Conservation (phyloP, 1,140 invertebrate species). For the Meloidogyne hapla region DNA sequence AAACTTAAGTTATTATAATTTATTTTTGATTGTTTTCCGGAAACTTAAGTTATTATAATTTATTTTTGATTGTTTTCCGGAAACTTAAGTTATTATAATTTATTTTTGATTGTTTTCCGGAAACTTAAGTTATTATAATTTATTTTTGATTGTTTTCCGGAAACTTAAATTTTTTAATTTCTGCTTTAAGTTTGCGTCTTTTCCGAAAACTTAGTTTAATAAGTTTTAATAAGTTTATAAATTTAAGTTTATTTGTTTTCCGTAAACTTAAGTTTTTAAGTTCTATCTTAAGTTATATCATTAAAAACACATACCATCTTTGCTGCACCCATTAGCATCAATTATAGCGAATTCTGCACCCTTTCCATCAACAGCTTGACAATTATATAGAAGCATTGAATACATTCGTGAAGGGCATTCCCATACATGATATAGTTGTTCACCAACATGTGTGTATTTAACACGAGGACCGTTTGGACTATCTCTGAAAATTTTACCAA, state of each 20-base stretch:
- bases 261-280: neutral
- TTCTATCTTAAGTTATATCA: neutral
- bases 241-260: no score
- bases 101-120: no score
- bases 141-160: no score
- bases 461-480: constrained; percentile 59
- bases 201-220: neutral
- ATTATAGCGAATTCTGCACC: constrained; percentile 50
- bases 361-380: constrained; percentile 56
- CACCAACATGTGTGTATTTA: constrained; percentile 57
- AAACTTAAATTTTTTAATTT: no score
- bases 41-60: no score
- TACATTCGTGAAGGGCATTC: constrained; percentile 55
- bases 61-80: no score
- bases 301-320: constrained; percentile 30
- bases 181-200: no score
- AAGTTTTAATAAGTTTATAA: neutral
- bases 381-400: constrained; percentile 57
- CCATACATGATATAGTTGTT: constrained; percentile 58
- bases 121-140: no score
- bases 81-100: no score
- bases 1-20: no score
- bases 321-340: constrained; percentile 59
- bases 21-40: no score
- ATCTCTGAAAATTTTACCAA: constrained; percentile 35